Evolutionary conservation across 2,888 invertebrate species (phyloP), one percentile per base, ranked within the genome.

Genomic region (Sesia bembeciformis): DNA sequence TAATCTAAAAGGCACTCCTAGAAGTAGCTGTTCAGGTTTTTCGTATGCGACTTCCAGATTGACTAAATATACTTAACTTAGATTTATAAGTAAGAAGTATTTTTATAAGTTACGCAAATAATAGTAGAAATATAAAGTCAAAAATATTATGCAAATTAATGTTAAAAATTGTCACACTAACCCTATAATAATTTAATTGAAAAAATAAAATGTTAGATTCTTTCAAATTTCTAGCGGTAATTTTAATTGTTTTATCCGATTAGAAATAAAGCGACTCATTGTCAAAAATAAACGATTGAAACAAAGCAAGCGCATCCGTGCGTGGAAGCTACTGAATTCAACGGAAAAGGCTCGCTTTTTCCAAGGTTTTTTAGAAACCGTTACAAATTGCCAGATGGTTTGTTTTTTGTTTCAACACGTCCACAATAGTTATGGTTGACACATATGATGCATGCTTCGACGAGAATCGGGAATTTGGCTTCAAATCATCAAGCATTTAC

Each of bases 251-350:
- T 42, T 5, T 42, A 42, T 42, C 42, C 42, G 5, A 42, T 7
- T 6, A 42, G 5, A 42, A 42, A 42, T 42, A 42, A 42, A 42
- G 8, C 5, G 8, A 8, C 8, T 6, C n/a, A n/a, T 49, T 49
- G 23, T 5, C 8, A n/a, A 49, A 49, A 8, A 52, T 38, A 40
- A 40, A 52, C 7, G 8, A 40, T n/a, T 52, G 52, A 67, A 62
- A 72, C 72, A 76, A 71, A 69, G 69, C 63, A 70, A 70, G 74
- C 57, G 62, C 75, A 74, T 59, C 76, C 70, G 76, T 65, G 73
- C 81, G 82, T 80, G 67, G 70, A 78, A 71, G 88, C 88, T 89
- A 87, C 88, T 80, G 88, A 78, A 84, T 87, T 84, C 66, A 76
- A 76, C 72, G 73, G 70, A 73, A 72, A 75, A 80, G 78, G 76